A percentile compares a stretch with the other conserved stretches of the same genome.
Conservation (phyloP, 2,888 invertebrate genomes). For the Mythimna loreyi region DNA sequence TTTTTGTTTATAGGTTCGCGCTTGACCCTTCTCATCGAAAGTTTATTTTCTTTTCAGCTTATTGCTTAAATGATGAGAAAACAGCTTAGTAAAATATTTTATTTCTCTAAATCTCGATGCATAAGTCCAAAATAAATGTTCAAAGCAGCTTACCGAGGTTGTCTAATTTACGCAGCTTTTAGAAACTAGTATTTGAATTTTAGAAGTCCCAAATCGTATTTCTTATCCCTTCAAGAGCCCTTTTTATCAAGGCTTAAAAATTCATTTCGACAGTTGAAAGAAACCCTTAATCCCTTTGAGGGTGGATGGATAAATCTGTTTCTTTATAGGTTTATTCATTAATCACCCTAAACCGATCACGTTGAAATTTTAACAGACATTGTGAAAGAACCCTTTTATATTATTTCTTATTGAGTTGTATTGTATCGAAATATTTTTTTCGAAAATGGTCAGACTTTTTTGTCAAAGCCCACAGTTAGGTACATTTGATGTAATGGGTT, state of each 20-base stretch:
- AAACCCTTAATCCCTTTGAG: slow-evolving; percentile 70
- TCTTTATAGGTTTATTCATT: slow-evolving; percentile 76
- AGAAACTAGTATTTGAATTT: slow-evolving; percentile 40
- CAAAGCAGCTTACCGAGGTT: neutral
- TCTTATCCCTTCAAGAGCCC: slow-evolving; percentile 36
- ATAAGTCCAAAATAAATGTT: slow-evolving; percentile 4
- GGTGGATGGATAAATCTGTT: slow-evolving; percentile 73
- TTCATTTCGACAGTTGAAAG: slow-evolving; percentile 67
- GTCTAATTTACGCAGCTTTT: slow-evolving; percentile 8
- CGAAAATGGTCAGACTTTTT: neutral
- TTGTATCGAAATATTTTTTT: slow-evolving; percentile 15
- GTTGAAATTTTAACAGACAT: slow-evolving; percentile 70
- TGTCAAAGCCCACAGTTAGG: neutral
- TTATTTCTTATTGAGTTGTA: slow-evolving; percentile 32
- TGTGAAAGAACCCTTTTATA: slow-evolving; percentile 56
- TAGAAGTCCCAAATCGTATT: slow-evolving; percentile 49
- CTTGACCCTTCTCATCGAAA: too few species aligned
- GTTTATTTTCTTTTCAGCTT: neutral
- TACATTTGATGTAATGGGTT: slow-evolving; percentile 7
- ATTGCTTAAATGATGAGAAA: neutral
- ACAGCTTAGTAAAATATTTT: neutral
- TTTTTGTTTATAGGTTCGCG: too few species aligned
- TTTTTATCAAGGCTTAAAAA: slow-evolving; percentile 67
- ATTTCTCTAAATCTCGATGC: neutral
- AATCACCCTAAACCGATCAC: slow-evolving; percentile 76